Base-by-base conservation (phyloP, 2,113 vertebrate genomes). In the Mungos mungo region DNA sequence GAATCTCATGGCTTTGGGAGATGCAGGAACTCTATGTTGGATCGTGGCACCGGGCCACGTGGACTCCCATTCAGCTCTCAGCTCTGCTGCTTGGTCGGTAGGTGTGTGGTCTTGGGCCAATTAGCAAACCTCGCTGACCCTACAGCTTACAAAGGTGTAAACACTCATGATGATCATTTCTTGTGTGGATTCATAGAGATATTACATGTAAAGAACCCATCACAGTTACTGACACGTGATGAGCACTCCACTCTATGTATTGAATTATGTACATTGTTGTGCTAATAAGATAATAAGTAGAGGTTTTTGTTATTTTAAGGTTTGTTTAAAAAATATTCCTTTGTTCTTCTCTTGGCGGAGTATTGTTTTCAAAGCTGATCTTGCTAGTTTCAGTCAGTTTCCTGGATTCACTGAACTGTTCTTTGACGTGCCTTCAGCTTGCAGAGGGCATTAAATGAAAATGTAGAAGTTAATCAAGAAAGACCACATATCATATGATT, bases 31-130 rank as follows among this genome's bases (percentile, higher is more conserved):
- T 16, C 3, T 18, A 18, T 3, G 13, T 29, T 45, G 8, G 50
- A 21, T 8, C 54, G 31, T 52, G 65, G n/a, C 6, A 1, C 23
- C 0, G 19, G 7, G 10, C 2, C 23, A 19, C n/a, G 1, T 15
- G 23, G 15, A 33, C 15, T 47, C 38, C 74, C 54, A 16, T 45
- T 16, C 38, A 38, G 50, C 54, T 88, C 47, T 80, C 33, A 71
- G 19, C 50, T 90, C 65, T 33, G 13, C 35, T 2, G 1, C 21
- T 63, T 33, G 23, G 38, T 63, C 19, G 23, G 38, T 52, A 41
- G 33, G 65, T 3, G 16, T 72, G 23, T 23, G 52, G 52, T 50
- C 31, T 13, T 52, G 81, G 21, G 71, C 35, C 69, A 50, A 47
- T 66, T 45, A 25, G 3, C n/a, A 47, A 38, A 69, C 47, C 41